These are phyloP conservation scores for Microcebus jonahi DNA, from an alignment of 2,113 vertebrate genomes.

Conservation along the genomic window DNA sequence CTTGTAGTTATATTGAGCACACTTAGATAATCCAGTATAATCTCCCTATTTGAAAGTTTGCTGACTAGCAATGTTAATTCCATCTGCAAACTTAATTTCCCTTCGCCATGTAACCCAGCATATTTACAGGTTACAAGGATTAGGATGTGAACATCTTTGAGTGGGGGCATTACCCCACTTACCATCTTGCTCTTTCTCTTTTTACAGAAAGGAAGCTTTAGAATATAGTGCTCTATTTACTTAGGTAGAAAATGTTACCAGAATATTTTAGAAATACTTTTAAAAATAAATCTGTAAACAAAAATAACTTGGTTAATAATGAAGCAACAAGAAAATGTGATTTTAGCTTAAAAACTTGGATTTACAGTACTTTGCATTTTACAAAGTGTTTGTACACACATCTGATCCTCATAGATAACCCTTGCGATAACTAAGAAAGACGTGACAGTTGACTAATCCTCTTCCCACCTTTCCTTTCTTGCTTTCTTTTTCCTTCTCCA, in stretches of 20 bases:
- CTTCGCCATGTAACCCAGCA: not conserved
- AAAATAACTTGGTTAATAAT: constrained; percentile 21
- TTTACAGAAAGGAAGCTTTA: not conserved
- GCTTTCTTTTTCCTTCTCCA: not conserved
- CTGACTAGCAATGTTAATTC: not conserved
- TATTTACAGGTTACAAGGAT: not conserved
- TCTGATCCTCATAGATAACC: not conserved
- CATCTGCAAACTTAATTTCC: not conserved
- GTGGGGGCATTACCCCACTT: not conserved
- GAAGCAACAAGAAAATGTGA: not conserved
- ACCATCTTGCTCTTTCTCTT: not conserved
- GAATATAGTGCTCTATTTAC: not conserved
- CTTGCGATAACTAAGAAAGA: not conserved
- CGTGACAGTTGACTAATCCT: not conserved
- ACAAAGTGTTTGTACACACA: not conserved
- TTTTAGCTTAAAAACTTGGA: not conserved
- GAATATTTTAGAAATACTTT: not conserved
- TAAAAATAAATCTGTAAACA: not conserved
- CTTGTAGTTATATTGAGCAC: not conserved
- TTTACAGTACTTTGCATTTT: not conserved
- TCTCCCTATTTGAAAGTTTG: not conserved
- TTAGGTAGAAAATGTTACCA: not conserved
- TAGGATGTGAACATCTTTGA: not conserved
- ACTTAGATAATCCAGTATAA: not conserved
- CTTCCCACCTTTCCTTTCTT: not conserved